Conservation (phyloP, 2,797 vertebrate genomes). For the Eurystomus glaucurus region DNA sequence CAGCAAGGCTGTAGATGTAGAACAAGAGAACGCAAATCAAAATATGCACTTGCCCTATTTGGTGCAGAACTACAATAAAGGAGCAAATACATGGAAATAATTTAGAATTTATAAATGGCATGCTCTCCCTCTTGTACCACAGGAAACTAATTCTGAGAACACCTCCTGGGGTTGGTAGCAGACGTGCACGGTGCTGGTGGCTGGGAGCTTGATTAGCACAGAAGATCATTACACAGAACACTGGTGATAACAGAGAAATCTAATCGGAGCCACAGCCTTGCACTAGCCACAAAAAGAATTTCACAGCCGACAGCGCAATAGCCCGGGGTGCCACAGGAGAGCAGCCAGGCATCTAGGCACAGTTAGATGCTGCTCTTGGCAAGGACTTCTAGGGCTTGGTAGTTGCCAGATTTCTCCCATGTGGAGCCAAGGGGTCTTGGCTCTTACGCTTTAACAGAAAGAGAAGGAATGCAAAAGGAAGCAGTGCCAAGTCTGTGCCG, state of each 20-base stretch:
- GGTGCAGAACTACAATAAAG: not conserved
- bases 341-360: not conserved
- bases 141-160: not conserved
- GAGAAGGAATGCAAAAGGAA: not conserved
- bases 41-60: not conserved
- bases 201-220: not conserved
- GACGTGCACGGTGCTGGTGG: rapidly evolving
- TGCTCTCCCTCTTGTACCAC: not conserved
- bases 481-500: not conserved
- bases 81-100: not conserved
- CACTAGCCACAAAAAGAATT: not conserved
- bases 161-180: not conserved
- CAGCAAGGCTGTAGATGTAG: not conserved
- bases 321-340: not conserved
- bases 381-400: not conserved
- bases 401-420: not conserved
- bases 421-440: not conserved
- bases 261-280: not conserved
- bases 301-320: not conserved
- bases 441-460: not conserved
- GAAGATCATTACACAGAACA: not conserved
- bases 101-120: not conserved
- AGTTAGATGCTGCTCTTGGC: not conserved
- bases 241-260: not conserved
- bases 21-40: not conserved